Evolutionary conservation across 1,140 invertebrate genomes (phyloP), one percentile per base, ranked within the genome.

Genomic region (Calosoma granatense): DNA sequence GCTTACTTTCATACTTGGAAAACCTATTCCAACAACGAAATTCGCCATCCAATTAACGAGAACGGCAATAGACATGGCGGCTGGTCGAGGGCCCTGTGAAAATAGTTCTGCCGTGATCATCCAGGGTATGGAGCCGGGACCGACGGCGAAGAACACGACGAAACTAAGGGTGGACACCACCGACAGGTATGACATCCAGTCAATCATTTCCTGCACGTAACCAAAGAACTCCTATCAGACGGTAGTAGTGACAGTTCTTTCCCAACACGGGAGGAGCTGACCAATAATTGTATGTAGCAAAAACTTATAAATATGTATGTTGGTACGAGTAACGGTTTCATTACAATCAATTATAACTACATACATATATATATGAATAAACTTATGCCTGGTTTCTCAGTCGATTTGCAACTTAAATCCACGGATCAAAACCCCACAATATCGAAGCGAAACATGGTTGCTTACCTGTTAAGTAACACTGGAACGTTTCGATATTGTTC

Each of bases 21-120:
- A 97, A 65, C 86, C 85, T 70, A 97, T 93, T 65, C 94, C 95
- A 65, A 99, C 95, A 57, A 95, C 76, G 76, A 98, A 98, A 77
- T 97, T 99, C 66, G 93, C 92, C 69, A 94, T 83, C 97, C 97
- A 99, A 80, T 99, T 99, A 74, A 97, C 90, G 62, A 98, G 81
- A 20, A 97, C 94, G 20, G 95, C 93, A 62, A 99, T 93, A 62
- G 94, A 95, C 88, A 98, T 98, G 61, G 97, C 97, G 57, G 93
- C 92, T 21, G 95, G 92, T 62, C 96, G 78, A 14, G 96, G 92
- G 39, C 92, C 94, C 75, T 98, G 95, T 4, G 93, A 92, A 77
- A 99, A 99, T 39, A 99, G 79, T 74, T 99, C 97, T 30, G 95
- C 93, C 6, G 95, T 97, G 67, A 98, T 98, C 84, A 99, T 88